Base-by-base conservation (phyloP, 2,797 vertebrate species). In the Ctenosaura bakeri region DNA sequence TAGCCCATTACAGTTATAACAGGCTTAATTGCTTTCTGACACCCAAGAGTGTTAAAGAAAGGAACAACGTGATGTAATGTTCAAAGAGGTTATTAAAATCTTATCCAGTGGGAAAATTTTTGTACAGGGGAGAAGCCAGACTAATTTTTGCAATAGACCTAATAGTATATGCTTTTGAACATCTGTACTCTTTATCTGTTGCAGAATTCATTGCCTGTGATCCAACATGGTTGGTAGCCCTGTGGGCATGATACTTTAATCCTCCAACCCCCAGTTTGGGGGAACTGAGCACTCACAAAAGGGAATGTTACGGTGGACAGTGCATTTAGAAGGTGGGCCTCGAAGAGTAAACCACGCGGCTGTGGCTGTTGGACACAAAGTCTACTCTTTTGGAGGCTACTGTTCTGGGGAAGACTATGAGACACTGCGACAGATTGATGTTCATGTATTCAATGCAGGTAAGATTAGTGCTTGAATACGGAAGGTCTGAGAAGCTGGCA, bases 321-420 rank as follows among this genome's bases (percentile, higher is more conserved):
- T 99, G 97, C 98, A 99, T 97, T 97, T 99, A 95, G 99, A 99
- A 98, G 99, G 99, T 82, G 99, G 99, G 96, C 99, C 99, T 7
- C 98, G 99, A 96, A 98, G 99, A 97, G 99, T 99, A 96, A 99
- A 99, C 97, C 99, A 99, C 95, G 99, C 99, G 16, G 99, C 99
- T 7, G 99, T 99, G 96, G 98, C 99, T 1, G 98, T 99, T 4
- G 99, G 99, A 24, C 99, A 99, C 97, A 98, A 98, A 94, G 98
- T 99, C 4, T 99, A 98, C 96, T 99, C 99, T 92, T 99, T 99
- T n/a, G 99, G 99, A 0, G 99, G 99, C 5, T 99, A 99, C 95
- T 99, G 99, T 95, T 99, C 99, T 0, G 99, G 99, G 42, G 99
- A 99, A 96, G 99, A 99, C 97, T 99, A 99, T 76, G 99, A 99